Evolutionary conservation across 2,797 vertebrate species (phyloP).

Genomic region (Peromyscus melanophrys): DNA sequence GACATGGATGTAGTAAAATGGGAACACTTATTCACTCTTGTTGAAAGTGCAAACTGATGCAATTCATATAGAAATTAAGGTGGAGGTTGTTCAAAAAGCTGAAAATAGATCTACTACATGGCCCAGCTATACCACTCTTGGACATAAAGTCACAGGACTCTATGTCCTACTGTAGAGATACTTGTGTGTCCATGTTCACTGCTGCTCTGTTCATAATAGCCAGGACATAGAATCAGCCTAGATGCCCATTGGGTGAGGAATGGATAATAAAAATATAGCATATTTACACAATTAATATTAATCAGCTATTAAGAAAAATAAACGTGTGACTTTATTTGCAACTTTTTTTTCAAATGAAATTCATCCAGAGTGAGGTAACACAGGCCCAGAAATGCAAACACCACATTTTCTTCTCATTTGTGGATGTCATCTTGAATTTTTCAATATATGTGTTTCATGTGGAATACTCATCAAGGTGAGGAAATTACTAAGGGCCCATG

Average conservation of each 20-base stretch:
- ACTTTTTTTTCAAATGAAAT: background rate
- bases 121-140: background rate
- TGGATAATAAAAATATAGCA: background rate
- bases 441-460: background rate
- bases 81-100: background rate
- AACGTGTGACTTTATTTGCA: background rate
- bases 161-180: background rate
- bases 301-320: background rate
- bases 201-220: background rate
- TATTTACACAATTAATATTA: background rate
- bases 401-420: background rate
- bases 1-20: no score
- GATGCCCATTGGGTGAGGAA: background rate
- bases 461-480: background rate
- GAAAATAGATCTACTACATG: background rate
- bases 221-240: background rate
- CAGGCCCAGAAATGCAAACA: background rate
- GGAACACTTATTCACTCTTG: background rate
- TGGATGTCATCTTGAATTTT: background rate
- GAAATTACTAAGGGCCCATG: background rate
- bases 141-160: background rate
- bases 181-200: background rate
- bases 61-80: background rate
- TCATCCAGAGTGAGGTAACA: background rate
- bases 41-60: background rate